Percentiles rank a stretch among this genome's conserved stretches.
Conservation (phyloP, 1,140 invertebrate genomes). For the Magallana gigas region DNA sequence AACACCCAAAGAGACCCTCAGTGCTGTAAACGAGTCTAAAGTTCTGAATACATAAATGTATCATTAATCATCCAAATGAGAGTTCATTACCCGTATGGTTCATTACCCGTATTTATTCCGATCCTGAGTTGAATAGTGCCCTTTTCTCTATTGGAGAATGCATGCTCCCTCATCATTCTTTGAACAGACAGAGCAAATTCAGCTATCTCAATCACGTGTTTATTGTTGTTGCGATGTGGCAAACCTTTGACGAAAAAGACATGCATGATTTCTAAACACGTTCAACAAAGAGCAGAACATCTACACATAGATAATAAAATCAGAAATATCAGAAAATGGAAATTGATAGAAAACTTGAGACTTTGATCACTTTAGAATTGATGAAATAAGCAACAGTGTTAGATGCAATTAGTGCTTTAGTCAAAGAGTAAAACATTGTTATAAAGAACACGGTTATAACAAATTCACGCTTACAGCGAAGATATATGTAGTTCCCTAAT, state of each 20-base stretch:
- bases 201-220: constrained; percentile 89
- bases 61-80: too few relatives aligned
- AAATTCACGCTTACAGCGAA: too few relatives aligned
- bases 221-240: constrained; percentile 88
- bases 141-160: constrained; percentile 56
- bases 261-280: too few relatives aligned
- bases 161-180: constrained; percentile 78
- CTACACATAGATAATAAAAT: not conserved
- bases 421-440: too few relatives aligned
- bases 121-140: constrained; percentile 62
- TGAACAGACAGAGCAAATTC: constrained; percentile 83
- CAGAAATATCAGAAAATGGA: not conserved
- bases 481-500: too few relatives aligned
- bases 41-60: too few relatives aligned
- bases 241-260: constrained; percentile 81
- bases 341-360: not conserved
- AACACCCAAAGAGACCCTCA: constrained; percentile 42
- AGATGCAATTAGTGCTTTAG: too few relatives aligned
- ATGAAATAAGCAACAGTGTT: too few relatives aligned
- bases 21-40: too few relatives aligned
- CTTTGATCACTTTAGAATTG: too few relatives aligned
- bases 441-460: too few relatives aligned
- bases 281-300: not conserved
- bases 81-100: constrained; percentile 63
- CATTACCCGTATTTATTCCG: constrained; percentile 70